Percentiles rank a stretch among this genome's conserved stretches.
These are phyloP conservation scores for Scrobipalpa atriplicella DNA, from an alignment of 2,888 invertebrate genomes.

Conservation along the genomic window DNA sequence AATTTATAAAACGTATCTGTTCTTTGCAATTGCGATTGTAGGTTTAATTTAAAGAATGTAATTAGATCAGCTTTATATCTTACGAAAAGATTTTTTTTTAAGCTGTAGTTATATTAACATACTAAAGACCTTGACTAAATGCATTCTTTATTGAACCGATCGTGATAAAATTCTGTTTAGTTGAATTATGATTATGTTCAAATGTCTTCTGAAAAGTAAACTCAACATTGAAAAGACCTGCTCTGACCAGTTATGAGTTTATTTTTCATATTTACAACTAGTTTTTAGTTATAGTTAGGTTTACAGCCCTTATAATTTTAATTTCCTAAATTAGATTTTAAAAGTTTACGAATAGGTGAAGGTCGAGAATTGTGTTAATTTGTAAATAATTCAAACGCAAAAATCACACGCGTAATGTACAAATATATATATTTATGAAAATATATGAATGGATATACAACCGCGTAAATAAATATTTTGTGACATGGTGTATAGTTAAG, in stretches of 20 bases:
- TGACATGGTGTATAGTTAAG: conserved; percentile 75
- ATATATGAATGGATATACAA: conserved; percentile 67
- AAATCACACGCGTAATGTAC: conserved; percentile 75
- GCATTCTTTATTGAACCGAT: conserved; percentile 41
- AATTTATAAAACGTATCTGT: conserved; percentile 35
- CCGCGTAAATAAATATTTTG: conserved; percentile 75
- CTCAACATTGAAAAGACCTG: not conserved
- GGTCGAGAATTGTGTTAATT: conserved; percentile 69
- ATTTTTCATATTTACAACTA: conserved; percentile 29
- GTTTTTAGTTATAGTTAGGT: conserved; percentile 56
- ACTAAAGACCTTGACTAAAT: not conserved
- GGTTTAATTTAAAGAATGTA: conserved; percentile 40
- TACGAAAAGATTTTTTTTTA: too few species aligned
- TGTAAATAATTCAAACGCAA: conserved; percentile 72
- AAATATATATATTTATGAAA: conserved; percentile 74
- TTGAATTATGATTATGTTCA: conserved; percentile 36
- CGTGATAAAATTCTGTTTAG: conserved; percentile 32
- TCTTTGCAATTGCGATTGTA: conserved; percentile 37
- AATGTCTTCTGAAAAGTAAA: conserved; percentile 31
- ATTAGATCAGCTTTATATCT: not conserved
- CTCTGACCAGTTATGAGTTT: conserved; percentile 14
- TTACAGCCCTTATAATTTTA: conserved; percentile 70
- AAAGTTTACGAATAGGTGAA: conserved; percentile 66
- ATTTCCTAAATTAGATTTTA: conserved; percentile 51
- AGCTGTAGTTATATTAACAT: not conserved